Percentiles rank a stretch among this genome's conserved stretches.
These are phyloP conservation scores for Xylota segnis DNA, from an alignment of 2,888 invertebrate genomes.

Conservation along the genomic window DNA sequence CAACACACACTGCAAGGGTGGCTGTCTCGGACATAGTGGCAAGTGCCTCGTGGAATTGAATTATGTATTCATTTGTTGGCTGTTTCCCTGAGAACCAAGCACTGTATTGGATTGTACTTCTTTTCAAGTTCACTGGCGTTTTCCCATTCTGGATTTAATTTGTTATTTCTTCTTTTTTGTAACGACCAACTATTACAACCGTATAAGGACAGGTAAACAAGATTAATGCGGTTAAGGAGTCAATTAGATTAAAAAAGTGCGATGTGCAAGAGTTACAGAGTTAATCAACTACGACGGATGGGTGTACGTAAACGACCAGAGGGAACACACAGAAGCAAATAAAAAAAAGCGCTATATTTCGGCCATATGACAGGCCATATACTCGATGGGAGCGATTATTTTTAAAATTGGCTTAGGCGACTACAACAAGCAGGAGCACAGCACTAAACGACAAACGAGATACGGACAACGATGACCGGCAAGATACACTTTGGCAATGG, in stretches of 20 bases:
- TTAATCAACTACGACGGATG: conserved; percentile 28
- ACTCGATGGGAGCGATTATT: conserved; percentile 41
- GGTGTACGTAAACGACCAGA: not conserved
- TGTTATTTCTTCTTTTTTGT: conserved; percentile 29
- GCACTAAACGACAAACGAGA: conserved; percentile 38
- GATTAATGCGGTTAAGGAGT: not conserved
- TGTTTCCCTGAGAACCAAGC: conserved; percentile 42
- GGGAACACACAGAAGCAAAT: conserved; percentile 25
- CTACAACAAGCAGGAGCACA: conserved; percentile 14
- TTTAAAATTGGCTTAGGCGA: conserved; percentile 52
- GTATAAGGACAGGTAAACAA: conserved; percentile 21
- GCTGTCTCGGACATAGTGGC: conserved; percentile 27
- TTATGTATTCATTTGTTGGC: conserved; percentile 36
- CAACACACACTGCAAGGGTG: conserved; percentile 67
- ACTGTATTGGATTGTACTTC: conserved; percentile 19
- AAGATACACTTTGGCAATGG: conserved; percentile 58
- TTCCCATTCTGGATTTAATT: conserved; percentile 59
- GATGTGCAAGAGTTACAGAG: conserved; percentile 23
- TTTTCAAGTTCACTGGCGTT: conserved; percentile 67
- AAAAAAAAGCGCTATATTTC: conserved; percentile 17
- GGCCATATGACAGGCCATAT: conserved; percentile 50
- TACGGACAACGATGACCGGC: conserved; percentile 52
- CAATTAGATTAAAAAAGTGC: conserved; percentile 7
- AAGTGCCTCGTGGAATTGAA: conserved; percentile 47
- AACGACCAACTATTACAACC: conserved; percentile 15